Conservation (phyloP, 2,888 invertebrate genomes). For the Eupithecia inturbata region DNA sequence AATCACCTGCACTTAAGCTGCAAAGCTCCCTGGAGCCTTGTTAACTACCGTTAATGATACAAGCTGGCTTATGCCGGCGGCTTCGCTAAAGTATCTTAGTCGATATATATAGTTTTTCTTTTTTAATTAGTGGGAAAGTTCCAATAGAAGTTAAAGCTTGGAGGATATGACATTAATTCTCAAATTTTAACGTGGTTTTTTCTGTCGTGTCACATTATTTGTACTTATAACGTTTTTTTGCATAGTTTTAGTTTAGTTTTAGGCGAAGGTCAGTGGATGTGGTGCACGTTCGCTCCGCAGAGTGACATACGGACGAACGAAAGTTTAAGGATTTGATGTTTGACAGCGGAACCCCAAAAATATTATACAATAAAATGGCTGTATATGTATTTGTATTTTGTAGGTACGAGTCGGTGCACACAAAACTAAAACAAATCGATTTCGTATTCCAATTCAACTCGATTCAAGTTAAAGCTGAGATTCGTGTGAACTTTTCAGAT, state of each 20-base stretch:
- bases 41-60: constrained; percentile 27
- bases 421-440: background rate
- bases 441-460: background rate
- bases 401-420: background rate
- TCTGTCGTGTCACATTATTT: too few relatives aligned
- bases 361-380: too few relatives aligned
- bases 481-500: background rate
- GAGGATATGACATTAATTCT: too few relatives aligned
- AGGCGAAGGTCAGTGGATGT: too few relatives aligned
- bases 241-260: too few relatives aligned
- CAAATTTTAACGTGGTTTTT: background rate
- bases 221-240: too few relatives aligned
- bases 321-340: background rate
- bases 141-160: too few relatives aligned
- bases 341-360: background rate
- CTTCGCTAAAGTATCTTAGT: background rate
- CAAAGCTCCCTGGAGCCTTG: constrained; percentile 20
- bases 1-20: constrained; percentile 24
- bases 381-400: too few relatives aligned
- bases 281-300: too few relatives aligned
- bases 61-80: background rate
- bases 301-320: background rate
- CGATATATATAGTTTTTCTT: background rate
- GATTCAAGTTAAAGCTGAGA: background rate
- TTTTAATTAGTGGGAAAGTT: background rate